Evolutionary conservation across 2,113 vertebrate species (phyloP), one percentile per base, ranked within the genome.

Genomic region (Ctenodactylus gundi): DNA sequence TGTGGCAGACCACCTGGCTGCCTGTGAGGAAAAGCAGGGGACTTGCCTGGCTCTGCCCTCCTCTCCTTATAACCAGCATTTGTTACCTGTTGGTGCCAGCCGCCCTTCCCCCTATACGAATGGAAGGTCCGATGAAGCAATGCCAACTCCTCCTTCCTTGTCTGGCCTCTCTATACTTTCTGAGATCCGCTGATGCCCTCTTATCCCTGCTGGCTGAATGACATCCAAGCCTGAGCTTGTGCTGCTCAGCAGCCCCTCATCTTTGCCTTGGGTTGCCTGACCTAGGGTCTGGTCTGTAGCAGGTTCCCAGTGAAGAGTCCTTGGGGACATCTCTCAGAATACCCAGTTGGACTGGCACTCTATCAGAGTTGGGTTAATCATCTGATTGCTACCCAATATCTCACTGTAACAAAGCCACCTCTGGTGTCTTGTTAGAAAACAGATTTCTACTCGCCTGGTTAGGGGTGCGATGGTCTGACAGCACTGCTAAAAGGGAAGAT

Each of bases 1-100:
- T 1, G 20, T 0, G 18, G 53, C 4, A n/a, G 67, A 60, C n/a
- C 68, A 31, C 34, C 20, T 4, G n/a, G 0, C 5, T 0, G 0
- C 44, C 31, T 18, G 4, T 17, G 0, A 0, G 49, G 77, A 39
- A 6, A 1, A 13, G 39, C 53, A 13, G 49, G 76, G 55, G 75
- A 65, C 21, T 20, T 18, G 18, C 25, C 58, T 46, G 10, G 31
- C 15, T n/a, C 29, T 39, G 85, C 41, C 27, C 15, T 10, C 6
- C 10, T 4, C 21, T 18, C 18, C 23, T 29, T 31, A 39, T 3
- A 31, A 36, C 36, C 10, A 39, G 68, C 39, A 23, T 10, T 6
- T 10, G 55, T 7, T 17, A 8, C 7, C 62, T 25, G 14, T 29
- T 6, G 13, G 57, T 10, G 68, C 11, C 1, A 4, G n/a, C n/a